Percentiles rank a stretch among this genome's conserved stretches.
phyloP scores from a whole-genome alignment of 2,888 invertebrate species.

The Acholoe squamosa region DNA sequence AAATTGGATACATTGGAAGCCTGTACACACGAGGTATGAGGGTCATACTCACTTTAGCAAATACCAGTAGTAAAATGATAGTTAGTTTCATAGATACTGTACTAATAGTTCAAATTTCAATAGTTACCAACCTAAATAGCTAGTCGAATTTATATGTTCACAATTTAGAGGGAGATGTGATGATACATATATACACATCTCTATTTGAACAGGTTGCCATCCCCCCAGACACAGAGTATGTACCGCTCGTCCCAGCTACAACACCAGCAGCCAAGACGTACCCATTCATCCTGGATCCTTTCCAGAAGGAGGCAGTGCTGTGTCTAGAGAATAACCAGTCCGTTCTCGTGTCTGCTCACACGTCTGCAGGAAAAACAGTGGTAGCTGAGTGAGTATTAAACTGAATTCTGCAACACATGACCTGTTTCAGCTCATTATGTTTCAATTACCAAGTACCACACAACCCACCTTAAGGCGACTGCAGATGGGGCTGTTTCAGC shows the following conservation, averaged over 20 bases:
- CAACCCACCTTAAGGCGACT: no score
- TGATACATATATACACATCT: not conserved
- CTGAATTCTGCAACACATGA: no score
- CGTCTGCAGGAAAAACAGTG: constrained; percentile 99
- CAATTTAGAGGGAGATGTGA: not conserved
- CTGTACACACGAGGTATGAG: constrained; percentile 93
- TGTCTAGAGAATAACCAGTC: constrained; percentile 99
- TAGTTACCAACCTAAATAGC: not conserved
- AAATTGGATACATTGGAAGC: constrained; percentile 94
- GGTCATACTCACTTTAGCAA: no score
- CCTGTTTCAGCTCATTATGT: no score
- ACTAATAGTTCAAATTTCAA: no score
- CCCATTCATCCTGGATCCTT: constrained; percentile 97
- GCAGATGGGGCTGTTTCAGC: no score
- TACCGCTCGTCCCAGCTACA: constrained; percentile 84
- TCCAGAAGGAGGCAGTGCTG: constrained; percentile 97
- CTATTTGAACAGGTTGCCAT: constrained; percentile 86
- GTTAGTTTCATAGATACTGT: no score
- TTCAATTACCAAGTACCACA: no score
- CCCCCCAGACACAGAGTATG: constrained; percentile 93
- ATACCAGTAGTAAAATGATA: no score
- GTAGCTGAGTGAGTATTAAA: constrained; percentile 91
- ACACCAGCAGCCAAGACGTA: constrained; percentile 93
- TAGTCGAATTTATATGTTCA: not conserved
- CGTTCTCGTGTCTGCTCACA: constrained; percentile 99